phyloP scores from a whole-genome alignment of 2,888 invertebrate species.

The Epirrhoe tristata region DNA sequence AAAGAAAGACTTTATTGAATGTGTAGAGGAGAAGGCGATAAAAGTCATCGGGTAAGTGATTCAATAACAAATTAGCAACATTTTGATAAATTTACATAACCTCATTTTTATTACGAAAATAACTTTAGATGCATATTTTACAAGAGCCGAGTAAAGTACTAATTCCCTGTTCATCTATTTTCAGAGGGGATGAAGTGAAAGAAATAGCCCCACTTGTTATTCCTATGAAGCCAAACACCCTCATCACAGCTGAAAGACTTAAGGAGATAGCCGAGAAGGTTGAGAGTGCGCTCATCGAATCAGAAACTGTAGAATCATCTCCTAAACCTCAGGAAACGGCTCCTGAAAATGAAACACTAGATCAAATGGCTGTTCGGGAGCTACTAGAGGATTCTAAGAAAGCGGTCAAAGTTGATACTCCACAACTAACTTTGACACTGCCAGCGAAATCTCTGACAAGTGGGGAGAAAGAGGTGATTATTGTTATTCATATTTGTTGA shows the following conservation, averaged over 20 bases:
- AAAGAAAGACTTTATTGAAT: constrained; percentile 90
- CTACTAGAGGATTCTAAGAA: constrained; percentile 86
- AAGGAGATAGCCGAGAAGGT: constrained; percentile 80
- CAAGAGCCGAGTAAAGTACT: background rate
- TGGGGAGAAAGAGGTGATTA: constrained; percentile 86
- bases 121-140: background rate
- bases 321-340: constrained; percentile 55
- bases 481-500: background rate
- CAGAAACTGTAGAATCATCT: constrained; percentile 55
- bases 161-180: constrained; percentile 46
- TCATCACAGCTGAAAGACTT: constrained; percentile 79
- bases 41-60: constrained; percentile 89
- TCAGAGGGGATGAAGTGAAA: constrained; percentile 82
- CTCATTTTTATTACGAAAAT: background rate
- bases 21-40: constrained; percentile 90
- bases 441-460: constrained; percentile 82
- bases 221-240: constrained; percentile 86
- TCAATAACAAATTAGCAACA: background rate
- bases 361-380: constrained; percentile 91
- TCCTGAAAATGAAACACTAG: constrained; percentile 71
- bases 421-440: constrained; percentile 83
- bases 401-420: constrained; percentile 62
- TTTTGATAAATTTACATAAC: background rate
- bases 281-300: constrained; percentile 81
- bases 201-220: constrained; percentile 87